A percentile compares a stretch with the other conserved stretches of the same genome.
Evolutionary conservation across 2,888 invertebrate species (phyloP).

Genomic region (Lutraria lutraria): DNA sequence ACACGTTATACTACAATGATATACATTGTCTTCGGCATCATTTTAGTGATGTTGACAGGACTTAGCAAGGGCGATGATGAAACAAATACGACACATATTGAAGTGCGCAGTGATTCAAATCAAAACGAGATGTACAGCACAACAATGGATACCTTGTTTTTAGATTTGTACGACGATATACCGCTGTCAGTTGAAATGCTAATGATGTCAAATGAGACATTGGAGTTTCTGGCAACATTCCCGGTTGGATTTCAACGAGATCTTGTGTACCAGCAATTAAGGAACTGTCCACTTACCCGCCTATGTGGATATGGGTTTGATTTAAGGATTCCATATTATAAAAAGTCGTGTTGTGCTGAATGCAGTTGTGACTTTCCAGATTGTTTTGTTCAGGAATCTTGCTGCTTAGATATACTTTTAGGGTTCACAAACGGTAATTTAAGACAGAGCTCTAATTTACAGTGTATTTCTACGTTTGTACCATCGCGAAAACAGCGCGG

Average conservation of each 20-base stretch:
- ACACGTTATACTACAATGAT: not conserved
- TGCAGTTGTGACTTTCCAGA: conserved; percentile 25
- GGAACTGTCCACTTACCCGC: not conserved
- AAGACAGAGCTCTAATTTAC: no score
- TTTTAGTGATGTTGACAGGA: not conserved
- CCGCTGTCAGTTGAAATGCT: not conserved
- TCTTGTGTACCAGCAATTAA: conserved; percentile 24
- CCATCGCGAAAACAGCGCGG: not conserved
- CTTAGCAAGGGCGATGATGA: not conserved
- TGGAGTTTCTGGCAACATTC: conserved; percentile 17
- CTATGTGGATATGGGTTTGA: not conserved
- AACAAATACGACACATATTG: not conserved
- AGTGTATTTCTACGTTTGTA: not conserved
- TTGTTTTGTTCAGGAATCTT: not conserved
- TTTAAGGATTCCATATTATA: not conserved
- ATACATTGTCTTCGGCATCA: not conserved
- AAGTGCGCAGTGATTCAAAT: not conserved
- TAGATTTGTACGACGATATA: not conserved
- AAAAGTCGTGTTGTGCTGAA: conserved; percentile 10
- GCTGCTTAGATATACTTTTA: not conserved
- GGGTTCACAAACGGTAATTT: no score
- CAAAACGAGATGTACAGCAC: not conserved
- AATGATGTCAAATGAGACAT: not conserved
- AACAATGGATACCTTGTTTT: not conserved
- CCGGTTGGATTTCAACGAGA: not conserved